A percentile compares a stretch with the other conserved stretches of the same genome.
Conservation (phyloP, 2,797 vertebrate genomes). For the Denticeps clupeoides region DNA sequence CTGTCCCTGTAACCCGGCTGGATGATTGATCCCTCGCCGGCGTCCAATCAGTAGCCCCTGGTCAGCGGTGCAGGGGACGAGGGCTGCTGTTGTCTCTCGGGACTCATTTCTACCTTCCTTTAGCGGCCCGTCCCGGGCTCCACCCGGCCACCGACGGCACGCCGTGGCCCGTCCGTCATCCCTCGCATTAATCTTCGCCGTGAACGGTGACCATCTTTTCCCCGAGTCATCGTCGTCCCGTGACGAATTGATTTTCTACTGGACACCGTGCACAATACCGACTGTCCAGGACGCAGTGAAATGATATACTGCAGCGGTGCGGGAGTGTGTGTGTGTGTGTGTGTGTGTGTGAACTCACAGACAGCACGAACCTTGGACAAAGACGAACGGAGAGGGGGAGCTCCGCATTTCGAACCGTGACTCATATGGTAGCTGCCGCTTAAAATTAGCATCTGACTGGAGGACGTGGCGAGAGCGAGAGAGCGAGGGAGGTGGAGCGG, state of each 20-base stretch:
- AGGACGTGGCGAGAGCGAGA: constrained; percentile 23
- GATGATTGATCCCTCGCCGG: constrained; percentile 47
- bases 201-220: constrained; percentile 16
- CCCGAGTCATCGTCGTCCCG: constrained; percentile 21
- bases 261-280: no score
- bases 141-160: constrained; percentile 5
- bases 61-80: constrained; percentile 37
- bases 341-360: constrained; percentile 6
- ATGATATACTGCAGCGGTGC: background rate
- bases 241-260: no score
- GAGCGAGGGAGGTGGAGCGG: constrained; percentile 5
- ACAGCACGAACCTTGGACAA: constrained; percentile 5
- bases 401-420: constrained; percentile 51
- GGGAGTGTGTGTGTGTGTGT: background rate
- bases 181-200: constrained; percentile 25
- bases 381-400: constrained; percentile 21
- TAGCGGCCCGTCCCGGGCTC: constrained; percentile 10
- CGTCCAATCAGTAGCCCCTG: constrained; percentile 47
- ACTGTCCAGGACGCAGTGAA: no score
- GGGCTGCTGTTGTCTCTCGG: background rate
- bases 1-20: constrained; percentile 31
- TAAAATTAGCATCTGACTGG: constrained; percentile 50
- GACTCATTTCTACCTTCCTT: constrained; percentile 8
- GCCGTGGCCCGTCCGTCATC: constrained; percentile 15
- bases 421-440: constrained; percentile 53